A percentile compares a stretch with the other conserved stretches of the same genome.
Conservation (phyloP, 2,888 invertebrate species). For the Zelleria hepariella region DNA sequence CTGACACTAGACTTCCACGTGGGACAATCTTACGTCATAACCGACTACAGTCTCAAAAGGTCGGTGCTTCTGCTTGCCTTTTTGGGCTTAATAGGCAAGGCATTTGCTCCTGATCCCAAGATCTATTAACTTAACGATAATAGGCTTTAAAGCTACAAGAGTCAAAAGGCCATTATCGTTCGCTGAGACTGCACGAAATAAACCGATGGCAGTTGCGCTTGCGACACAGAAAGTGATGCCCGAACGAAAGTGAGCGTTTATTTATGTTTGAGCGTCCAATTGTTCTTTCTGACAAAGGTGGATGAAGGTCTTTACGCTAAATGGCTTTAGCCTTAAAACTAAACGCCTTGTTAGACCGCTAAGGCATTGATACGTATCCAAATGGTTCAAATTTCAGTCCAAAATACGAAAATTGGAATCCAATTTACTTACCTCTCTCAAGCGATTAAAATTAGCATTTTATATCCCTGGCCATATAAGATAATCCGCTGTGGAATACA, state of each 20-base stretch:
- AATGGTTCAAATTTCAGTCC: neutral
- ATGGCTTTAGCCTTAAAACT: neutral
- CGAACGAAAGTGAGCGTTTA: conserved; percentile 34
- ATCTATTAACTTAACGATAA: neutral
- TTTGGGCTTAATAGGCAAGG: neutral
- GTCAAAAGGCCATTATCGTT: neutral
- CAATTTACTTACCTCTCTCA: neutral
- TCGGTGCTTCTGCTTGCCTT: neutral
- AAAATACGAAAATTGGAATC: neutral
- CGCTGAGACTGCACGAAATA: neutral
- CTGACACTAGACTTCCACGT: no score
- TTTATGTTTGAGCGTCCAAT: conserved; percentile 19
- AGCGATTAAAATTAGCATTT: neutral
- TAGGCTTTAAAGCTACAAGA: neutral
- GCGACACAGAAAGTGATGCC: conserved; percentile 35
- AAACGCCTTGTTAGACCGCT: neutral
- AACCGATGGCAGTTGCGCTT: conserved; percentile 13
- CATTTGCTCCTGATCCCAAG: neutral
- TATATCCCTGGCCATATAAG: neutral
- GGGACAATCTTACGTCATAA: neutral
- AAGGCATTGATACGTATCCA: neutral
- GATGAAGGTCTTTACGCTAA: neutral
- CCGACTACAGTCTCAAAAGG: neutral
- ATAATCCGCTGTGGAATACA: neutral
- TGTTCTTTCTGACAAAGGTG: neutral